These are phyloP conservation scores for Pogona vitticeps DNA, from an alignment of 2,113 vertebrate genomes.

Conservation along the genomic window DNA sequence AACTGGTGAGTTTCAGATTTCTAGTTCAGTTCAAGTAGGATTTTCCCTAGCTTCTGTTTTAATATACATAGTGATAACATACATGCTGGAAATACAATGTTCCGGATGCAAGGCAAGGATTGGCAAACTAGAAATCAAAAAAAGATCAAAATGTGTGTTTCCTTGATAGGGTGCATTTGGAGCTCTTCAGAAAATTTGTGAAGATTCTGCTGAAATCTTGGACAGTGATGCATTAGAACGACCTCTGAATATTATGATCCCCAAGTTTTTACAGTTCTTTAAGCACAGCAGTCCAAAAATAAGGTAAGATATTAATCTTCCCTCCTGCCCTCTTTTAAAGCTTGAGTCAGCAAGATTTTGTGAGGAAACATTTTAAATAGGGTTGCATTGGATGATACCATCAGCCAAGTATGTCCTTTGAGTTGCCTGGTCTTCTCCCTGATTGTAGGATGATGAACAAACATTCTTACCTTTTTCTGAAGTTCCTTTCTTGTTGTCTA, in stretches of 20 bases:
- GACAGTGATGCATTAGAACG: constrained; percentile 96
- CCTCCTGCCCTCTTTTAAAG: neutral
- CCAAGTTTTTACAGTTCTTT: constrained; percentile 97
- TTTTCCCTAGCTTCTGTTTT: neutral
- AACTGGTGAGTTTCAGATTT: neutral
- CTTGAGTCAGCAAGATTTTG: neutral
- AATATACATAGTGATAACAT: neutral
- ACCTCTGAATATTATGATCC: constrained; percentile 98
- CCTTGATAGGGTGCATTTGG: constrained; percentile 90
- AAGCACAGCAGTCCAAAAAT: constrained; percentile 98
- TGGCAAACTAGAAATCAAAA: neutral
- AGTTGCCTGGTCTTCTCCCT: neutral
- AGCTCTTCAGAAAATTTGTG: constrained; percentile 97
- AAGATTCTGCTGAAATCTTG: constrained; percentile 97
- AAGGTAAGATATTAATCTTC: constrained; percentile 76
- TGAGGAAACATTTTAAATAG: constrained; percentile 21
- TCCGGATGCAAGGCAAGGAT: neutral
- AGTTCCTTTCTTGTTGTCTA: neutral
- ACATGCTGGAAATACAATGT: neutral
- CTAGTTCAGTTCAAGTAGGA: neutral
- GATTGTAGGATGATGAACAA: neutral
- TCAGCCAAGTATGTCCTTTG: neutral
- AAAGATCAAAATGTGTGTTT: constrained; percentile 8
- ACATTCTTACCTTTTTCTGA: neutral
- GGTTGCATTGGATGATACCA: neutral